Conservation (phyloP, 92 coral and sea anemone genomes). For the Zoanthus sansibaricus region DNA sequence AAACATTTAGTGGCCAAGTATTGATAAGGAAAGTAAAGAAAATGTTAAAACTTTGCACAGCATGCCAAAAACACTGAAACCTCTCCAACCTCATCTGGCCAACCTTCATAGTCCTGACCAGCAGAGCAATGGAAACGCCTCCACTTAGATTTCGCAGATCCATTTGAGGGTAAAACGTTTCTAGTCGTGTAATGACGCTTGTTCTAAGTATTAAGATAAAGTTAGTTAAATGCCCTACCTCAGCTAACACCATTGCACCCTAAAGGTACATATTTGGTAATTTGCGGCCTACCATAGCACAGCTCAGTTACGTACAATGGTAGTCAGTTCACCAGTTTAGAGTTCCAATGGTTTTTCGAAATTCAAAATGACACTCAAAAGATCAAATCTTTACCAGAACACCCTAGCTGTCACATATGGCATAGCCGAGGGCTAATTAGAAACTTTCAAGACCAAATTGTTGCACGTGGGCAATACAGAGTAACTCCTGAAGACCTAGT, state of each 20-base stretch:
- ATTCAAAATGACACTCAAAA: conserved; percentile 1
- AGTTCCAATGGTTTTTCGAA: conserved; percentile 39
- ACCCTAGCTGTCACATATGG: background rate
- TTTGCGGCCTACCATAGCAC: conserved; percentile 57
- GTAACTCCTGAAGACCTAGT: too few relatives aligned
- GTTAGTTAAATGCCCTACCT: background rate
- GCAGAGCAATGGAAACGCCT: conserved; percentile 60
- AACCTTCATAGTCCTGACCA: conserved; percentile 40
- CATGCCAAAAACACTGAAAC: conserved; percentile 47
- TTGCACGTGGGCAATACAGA: conserved; percentile 12
- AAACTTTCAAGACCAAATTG: background rate
- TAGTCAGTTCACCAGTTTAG: conserved; percentile 39
- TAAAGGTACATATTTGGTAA: too few relatives aligned
- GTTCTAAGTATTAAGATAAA: background rate
- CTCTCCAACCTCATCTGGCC: background rate
- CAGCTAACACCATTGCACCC: background rate
- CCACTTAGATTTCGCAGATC: conserved; percentile 9
- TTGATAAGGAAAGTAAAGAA: too few relatives aligned
- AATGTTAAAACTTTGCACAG: background rate
- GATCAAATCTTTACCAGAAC: background rate
- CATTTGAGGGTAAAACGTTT: background rate
- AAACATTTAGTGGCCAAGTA: too few relatives aligned
- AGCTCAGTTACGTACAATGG: too few relatives aligned
- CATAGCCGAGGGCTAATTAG: background rate
- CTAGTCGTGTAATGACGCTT: too few relatives aligned